Evolutionary conservation across 2,797 vertebrate genomes (phyloP).

Genomic region (Ataeniobius toweri): DNA sequence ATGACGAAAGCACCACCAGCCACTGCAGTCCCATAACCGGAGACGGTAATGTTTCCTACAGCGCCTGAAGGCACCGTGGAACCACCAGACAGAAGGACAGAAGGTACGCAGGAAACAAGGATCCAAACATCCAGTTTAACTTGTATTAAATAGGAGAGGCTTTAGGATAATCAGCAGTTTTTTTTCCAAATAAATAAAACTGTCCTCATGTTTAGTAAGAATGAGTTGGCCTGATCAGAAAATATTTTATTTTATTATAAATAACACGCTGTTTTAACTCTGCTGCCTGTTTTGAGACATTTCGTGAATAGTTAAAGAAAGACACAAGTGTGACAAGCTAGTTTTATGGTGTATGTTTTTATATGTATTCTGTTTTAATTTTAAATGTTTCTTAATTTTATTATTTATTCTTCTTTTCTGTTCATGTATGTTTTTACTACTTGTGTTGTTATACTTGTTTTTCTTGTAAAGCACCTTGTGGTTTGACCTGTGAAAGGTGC

Average conservation of each 20-base stretch:
- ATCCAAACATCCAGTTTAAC: neutral
- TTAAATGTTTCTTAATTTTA: too few relatives aligned
- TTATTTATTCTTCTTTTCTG: too few relatives aligned
- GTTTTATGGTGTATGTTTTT: too few relatives aligned
- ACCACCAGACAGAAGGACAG: neutral
- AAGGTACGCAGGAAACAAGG: neutral
- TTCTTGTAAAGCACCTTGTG: too few relatives aligned
- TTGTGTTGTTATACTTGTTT: too few relatives aligned
- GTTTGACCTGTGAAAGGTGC: too few relatives aligned
- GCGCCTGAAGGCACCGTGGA: slow-evolving; percentile 21
- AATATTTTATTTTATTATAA: neutral
- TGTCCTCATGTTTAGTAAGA: neutral
- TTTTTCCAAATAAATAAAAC: too few relatives aligned
- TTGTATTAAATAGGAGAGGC: too few relatives aligned
- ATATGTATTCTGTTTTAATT: too few relatives aligned
- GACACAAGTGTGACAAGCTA: too few relatives aligned
- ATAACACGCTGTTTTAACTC: neutral
- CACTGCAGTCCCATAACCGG: slow-evolving; percentile 7
- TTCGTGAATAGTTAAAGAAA: slow-evolving; percentile 3
- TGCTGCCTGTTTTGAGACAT: neutral
- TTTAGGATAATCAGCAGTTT: too few relatives aligned
- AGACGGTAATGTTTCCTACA: neutral
- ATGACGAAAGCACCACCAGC: slow-evolving; percentile 16
- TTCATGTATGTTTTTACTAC: too few relatives aligned
- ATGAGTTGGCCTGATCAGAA: neutral